Percentiles rank a stretch among this genome's conserved stretches.
These are phyloP conservation scores for Acestrorhynchus altus DNA, from an alignment of 2,797 vertebrate species.

Conservation along the genomic window DNA sequence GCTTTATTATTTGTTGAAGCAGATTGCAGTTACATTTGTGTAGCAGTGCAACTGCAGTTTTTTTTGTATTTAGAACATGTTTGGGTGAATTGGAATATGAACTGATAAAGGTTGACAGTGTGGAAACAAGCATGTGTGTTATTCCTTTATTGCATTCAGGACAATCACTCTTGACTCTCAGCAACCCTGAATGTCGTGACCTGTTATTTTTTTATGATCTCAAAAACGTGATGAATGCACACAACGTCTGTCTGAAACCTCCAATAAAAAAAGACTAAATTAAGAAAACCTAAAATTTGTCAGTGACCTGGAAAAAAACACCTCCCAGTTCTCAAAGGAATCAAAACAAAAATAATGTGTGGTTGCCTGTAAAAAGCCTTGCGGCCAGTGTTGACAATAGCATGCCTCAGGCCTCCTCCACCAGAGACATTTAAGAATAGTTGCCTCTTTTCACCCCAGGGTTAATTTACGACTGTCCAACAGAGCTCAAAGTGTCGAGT, in stretches of 20 bases:
- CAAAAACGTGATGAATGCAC: background rate
- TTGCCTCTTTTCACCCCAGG: background rate
- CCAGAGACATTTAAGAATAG: constrained; percentile 19
- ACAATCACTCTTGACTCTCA: background rate
- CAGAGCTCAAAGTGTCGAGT: constrained; percentile 32
- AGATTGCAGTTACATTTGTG: no score
- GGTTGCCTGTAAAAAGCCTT: constrained; percentile 25
- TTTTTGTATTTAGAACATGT: background rate
- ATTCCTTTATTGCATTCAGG: background rate
- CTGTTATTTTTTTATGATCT: background rate
- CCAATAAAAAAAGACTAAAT: constrained; percentile 11
- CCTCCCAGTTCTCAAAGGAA: constrained; percentile 17
- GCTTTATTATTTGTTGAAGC: no score
- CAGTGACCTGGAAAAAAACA: constrained; percentile 16
- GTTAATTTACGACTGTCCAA: constrained; percentile 44
- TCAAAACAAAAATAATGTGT: constrained; percentile 39
- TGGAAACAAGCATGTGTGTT: background rate
- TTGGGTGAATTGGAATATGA: background rate
- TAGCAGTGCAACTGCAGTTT: no score
- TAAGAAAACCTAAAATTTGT: constrained; percentile 12
- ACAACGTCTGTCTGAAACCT: background rate
- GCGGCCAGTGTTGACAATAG: background rate
- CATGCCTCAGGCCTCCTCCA: background rate
- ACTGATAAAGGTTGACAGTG: background rate
- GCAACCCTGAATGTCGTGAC: background rate